Evolutionary conservation across 1,140 invertebrate genomes (phyloP), one percentile per base, ranked within the genome.

Genomic region (Holcopasites calliopsidis): DNA sequence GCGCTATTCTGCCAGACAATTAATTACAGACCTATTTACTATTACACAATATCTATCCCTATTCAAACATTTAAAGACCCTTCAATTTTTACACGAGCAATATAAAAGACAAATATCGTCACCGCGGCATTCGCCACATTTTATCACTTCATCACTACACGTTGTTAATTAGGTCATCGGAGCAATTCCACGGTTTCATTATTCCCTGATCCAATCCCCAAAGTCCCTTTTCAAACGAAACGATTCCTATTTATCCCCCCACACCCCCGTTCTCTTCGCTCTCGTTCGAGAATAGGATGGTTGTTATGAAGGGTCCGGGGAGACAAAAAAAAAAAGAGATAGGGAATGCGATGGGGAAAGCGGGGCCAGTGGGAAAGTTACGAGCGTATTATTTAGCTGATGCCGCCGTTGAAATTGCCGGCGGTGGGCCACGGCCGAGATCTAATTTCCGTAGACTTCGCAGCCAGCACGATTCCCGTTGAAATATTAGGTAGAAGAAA

Each of bases 401-500:
- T 66, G 49, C 38, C 35, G 38, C n/a, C 71, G 61, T 54, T 65
- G 71, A 66, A 73, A 65, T 74, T 66, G 71, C 71, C 61, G 23
- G 49, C 40, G 61, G n/a, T n/a, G n/a, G n/a, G 61, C 50, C 70
- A 54, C 47, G 70, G 47, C 42, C 38, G 71, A 74, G 71, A 66
- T 74, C 71, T 74, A 74, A 74, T 74, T 74, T 74, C 61, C 61
- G 71, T 74, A 66, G 50, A 74, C 71, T 74, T 74, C 71, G 49
- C 11, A 74, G 61, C 71, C 71, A 66, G 71, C 71, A 18, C 61
- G 55, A 74, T 74, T 74, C 61, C n/a, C 16, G 71, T 33, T 74
- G 61, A 74, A 74, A 74, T 74, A 74, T 74, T 66, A 66, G 61
- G 4, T 28, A 44, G 61, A 74, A 74, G 71, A 74, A 74, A 66